Conservation (phyloP, 2,113 vertebrate genomes). For the Perccottus glenii region DNA sequence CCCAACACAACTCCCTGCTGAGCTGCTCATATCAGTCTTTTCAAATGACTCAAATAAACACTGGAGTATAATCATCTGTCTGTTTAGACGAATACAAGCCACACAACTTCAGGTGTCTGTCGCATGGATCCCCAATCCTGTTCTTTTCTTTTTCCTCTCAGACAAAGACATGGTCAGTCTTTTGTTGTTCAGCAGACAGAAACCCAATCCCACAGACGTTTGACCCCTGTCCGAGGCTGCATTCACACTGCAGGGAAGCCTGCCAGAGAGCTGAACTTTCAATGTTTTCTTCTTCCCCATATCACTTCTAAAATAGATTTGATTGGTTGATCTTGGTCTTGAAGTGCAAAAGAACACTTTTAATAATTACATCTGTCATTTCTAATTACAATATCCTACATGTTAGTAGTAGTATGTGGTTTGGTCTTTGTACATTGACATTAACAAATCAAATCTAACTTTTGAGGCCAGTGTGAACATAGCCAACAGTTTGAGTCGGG, state of each 20-base stretch:
- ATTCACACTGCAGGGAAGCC: not conserved
- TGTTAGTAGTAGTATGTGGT: too few relatives aligned
- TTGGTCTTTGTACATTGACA: too few relatives aligned
- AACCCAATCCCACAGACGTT: conserved; percentile 38
- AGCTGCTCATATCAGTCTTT: not conserved
- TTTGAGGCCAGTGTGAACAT: not conserved
- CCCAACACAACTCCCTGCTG: not conserved
- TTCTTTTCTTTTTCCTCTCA: conserved; percentile 15
- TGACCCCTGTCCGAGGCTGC: conserved; percentile 31
- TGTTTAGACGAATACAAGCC: conserved; percentile 21
- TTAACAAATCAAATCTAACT: too few relatives aligned
- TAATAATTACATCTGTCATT: too few relatives aligned
- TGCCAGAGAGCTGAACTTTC: too few relatives aligned
- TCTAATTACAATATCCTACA: too few relatives aligned
- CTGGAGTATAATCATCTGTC: not conserved
- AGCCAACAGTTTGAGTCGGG: conserved; percentile 13
- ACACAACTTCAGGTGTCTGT: conserved; percentile 24
- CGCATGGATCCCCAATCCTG: conserved; percentile 22
- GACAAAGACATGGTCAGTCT: conserved; percentile 12
- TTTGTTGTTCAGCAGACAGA: conserved; percentile 38
- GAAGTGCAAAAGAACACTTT: too few relatives aligned
- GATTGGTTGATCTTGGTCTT: too few relatives aligned
- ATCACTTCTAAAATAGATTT: too few relatives aligned
- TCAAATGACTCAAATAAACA: conserved; percentile 8
- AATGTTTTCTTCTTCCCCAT: too few relatives aligned